These are phyloP conservation scores for Drosophila tanythrix DNA, from an alignment of 2,888 invertebrate genomes.

Conservation along the genomic window DNA sequence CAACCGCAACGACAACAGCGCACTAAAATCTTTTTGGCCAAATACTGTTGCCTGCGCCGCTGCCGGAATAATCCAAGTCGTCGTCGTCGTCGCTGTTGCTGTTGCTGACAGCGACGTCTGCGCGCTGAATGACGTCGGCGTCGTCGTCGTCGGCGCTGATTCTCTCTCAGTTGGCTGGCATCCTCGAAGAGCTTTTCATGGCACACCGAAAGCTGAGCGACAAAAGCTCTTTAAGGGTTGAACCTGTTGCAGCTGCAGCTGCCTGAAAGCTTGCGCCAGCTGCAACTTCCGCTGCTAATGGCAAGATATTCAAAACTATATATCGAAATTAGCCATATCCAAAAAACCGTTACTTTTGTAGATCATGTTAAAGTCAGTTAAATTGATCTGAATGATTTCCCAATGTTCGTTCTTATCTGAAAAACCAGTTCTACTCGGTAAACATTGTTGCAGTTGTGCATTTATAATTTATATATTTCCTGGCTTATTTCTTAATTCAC, in stretches of 20 bases:
- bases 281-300: conserved; percentile 34
- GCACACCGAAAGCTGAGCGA: conserved; percentile 11
- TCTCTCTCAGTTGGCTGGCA: conserved; percentile 24
- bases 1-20: conserved; percentile 71
- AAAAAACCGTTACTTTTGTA: not conserved
- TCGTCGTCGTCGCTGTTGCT: conserved; percentile 3
- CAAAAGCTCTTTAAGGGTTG: conserved; percentile 56
- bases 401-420: too few relatives aligned
- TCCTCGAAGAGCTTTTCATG: conserved; percentile 44
- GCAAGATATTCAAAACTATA: not conserved
- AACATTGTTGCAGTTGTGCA: too few relatives aligned
- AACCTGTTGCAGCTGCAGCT: conserved; percentile 51
- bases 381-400: not conserved
- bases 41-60: conserved; percentile 43
- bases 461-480: conserved; percentile 1
- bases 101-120: conserved; percentile 34
- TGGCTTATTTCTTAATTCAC: not conserved
- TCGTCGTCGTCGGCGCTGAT: not conserved
- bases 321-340: not conserved
- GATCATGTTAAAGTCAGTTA: not conserved
- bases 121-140: conserved; percentile 26
- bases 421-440: too few relatives aligned
- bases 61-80: conserved; percentile 26
- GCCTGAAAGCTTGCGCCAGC: conserved; percentile 21
- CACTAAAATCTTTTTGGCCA: conserved; percentile 71